Evolutionary conservation across 2,113 vertebrate species (phyloP).

Genomic region (Myotis lucifugus): DNA sequence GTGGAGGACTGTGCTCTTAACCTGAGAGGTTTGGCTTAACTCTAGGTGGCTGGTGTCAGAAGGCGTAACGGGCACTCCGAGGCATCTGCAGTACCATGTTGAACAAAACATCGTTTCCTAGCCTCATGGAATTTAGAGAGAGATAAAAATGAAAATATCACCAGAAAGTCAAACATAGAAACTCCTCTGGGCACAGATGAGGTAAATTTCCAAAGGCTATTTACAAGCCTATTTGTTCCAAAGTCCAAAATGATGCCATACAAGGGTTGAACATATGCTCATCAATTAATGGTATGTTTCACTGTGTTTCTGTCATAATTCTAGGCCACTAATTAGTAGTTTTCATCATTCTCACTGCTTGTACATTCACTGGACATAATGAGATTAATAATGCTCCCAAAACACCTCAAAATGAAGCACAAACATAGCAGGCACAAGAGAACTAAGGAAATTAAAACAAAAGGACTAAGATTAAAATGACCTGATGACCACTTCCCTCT

Average conservation of each 20-base stretch:
- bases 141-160: background rate
- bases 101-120: background rate
- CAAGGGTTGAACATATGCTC: background rate
- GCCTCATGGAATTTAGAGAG: background rate
- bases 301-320: background rate
- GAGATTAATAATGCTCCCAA: conserved; percentile 25
- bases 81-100: background rate
- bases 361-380: background rate
- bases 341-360: background rate
- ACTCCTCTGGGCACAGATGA: background rate
- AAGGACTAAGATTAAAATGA: background rate
- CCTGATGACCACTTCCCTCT: background rate
- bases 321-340: background rate
- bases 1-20: background rate
- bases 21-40: background rate
- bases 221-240: background rate
- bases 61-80: background rate
- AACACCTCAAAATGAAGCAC: background rate
- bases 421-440: background rate
- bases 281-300: background rate
- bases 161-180: background rate
- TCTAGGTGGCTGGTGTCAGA: background rate
- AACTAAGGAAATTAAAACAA: background rate
- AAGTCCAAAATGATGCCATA: background rate
- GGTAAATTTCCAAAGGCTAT: background rate